Evolutionary conservation across 2,888 invertebrate species (phyloP).

Genomic region (Onchidella celtica): DNA sequence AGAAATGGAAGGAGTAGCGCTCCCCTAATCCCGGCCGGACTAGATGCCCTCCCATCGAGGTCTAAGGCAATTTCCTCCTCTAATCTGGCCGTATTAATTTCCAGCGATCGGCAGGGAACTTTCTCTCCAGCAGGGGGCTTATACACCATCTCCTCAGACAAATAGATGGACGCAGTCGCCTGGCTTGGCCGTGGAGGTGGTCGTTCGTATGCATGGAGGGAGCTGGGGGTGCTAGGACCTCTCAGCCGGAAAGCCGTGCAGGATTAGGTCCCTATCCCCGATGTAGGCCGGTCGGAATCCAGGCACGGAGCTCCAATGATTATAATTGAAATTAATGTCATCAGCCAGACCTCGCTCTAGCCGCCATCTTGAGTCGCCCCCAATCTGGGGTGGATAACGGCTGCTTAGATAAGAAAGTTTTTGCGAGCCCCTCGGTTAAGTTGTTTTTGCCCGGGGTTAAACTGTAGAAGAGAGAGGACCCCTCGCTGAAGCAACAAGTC

Average conservation of each 20-base stretch:
- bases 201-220: slow-evolving; percentile 51
- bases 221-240: slow-evolving; percentile 37
- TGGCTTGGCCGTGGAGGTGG: slow-evolving; percentile 15
- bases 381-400: slow-evolving; percentile 23
- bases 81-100: slow-evolving; percentile 68
- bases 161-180: slow-evolving; percentile 54
- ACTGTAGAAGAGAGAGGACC: slow-evolving; percentile 31
- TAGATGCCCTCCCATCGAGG: slow-evolving; percentile 55
- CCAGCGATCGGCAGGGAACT: slow-evolving; percentile 24
- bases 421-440: slow-evolving; percentile 17
- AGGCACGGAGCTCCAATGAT: slow-evolving; percentile 48
- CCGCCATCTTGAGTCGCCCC: slow-evolving; percentile 30
- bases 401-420: slow-evolving; percentile 46
- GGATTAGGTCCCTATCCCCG: slow-evolving; percentile 40
- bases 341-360: slow-evolving; percentile 39
- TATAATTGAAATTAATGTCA: slow-evolving; percentile 60
- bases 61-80: slow-evolving; percentile 68
- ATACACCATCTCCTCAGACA: slow-evolving; percentile 53
- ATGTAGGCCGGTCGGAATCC: slow-evolving; percentile 36
- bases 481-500: slow-evolving; percentile 15
- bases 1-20: slow-evolving; percentile 54
- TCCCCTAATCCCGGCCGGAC: slow-evolving; percentile 49
- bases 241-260: slow-evolving; percentile 27
- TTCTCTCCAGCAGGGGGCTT: slow-evolving; percentile 51
- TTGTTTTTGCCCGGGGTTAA: slow-evolving; percentile 41